Conservation (phyloP, 1,140 invertebrate species). For the Uloborus diversus region DNA sequence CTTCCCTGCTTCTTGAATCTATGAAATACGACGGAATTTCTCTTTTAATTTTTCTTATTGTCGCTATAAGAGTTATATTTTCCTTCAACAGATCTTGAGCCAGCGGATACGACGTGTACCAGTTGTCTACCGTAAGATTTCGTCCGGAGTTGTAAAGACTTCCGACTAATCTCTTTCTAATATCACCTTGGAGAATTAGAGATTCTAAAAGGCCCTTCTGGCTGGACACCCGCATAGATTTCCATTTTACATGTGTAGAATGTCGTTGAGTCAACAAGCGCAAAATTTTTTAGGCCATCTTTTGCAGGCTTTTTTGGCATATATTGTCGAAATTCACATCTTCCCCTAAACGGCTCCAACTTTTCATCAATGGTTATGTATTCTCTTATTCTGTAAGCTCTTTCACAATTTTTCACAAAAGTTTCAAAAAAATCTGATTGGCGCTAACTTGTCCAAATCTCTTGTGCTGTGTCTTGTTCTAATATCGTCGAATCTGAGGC, state of each 20-base stretch:
- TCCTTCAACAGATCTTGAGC: constrained; percentile 39
- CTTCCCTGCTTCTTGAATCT: constrained; percentile 13
- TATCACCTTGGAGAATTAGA: neutral
- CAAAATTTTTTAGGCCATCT: constrained; percentile 60
- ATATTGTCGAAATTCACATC: constrained; percentile 57
- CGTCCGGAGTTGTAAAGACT: constrained; percentile 25
- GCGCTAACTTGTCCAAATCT: constrained; percentile 49
- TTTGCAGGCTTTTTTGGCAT: constrained; percentile 58
- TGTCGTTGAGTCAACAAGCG: constrained; percentile 51
- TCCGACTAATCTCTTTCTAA: constrained; percentile 31
- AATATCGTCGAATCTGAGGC: constrained; percentile 45
- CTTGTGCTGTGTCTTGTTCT: neutral
- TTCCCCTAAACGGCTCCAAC: constrained; percentile 57
- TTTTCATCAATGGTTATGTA: constrained; percentile 59
- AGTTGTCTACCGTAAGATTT: constrained; percentile 54
- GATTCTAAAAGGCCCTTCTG: constrained; percentile 43
- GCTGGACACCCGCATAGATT: constrained; percentile 57
- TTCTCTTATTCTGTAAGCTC: constrained; percentile 25
- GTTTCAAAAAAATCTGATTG: constrained; percentile 49
- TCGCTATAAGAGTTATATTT: constrained; percentile 51
- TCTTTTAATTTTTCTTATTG: constrained; percentile 46
- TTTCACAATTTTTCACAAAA: constrained; percentile 57
- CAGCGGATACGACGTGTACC: constrained; percentile 46
- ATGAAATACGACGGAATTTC: constrained; percentile 52
- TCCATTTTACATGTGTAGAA: constrained; percentile 57